These are phyloP conservation scores for Lasioglossum lativentre DNA, from an alignment of 2,888 invertebrate genomes.

Conservation along the genomic window DNA sequence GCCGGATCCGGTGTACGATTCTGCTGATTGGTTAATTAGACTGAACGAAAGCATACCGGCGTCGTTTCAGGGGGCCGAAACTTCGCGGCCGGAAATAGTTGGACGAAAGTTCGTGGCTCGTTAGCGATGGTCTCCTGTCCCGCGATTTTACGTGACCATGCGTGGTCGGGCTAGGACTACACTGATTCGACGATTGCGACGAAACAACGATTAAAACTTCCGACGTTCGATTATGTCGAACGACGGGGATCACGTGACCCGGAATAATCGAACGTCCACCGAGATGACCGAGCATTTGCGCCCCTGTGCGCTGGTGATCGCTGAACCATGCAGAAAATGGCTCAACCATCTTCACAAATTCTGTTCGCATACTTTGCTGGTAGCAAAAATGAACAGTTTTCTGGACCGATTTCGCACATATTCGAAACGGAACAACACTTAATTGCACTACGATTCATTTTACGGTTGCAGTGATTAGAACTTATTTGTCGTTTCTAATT, in stretches of 20 bases:
- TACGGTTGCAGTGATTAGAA: too few species aligned
- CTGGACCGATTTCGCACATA: not conserved
- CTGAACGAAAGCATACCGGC: constrained; percentile 30
- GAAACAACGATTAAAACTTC: constrained; percentile 50
- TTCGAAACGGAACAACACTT: not conserved
- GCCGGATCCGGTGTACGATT: constrained; percentile 43
- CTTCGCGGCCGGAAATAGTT: constrained; percentile 54
- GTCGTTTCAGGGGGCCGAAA: constrained; percentile 18
- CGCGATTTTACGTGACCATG: constrained; percentile 23
- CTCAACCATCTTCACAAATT: too few species aligned
- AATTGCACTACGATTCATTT: too few species aligned
- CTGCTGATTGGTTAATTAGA: constrained; percentile 77
- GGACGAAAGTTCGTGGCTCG: constrained; percentile 56
- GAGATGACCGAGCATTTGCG: not conserved
- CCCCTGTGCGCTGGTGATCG: not conserved
- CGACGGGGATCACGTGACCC: constrained; percentile 1
- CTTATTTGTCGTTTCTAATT: too few species aligned
- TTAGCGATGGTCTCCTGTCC: constrained; percentile 41
- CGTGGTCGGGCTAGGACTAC: constrained; percentile 9
- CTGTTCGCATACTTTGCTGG: too few species aligned
- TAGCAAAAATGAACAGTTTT: not conserved
- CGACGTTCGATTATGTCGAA: constrained; percentile 17
- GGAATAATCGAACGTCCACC: constrained; percentile 8
- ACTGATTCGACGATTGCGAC: constrained; percentile 24
- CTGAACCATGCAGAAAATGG: too few species aligned